Evolutionary conservation across 1,140 invertebrate genomes (phyloP).

Genomic region (Augochlora pura): DNA sequence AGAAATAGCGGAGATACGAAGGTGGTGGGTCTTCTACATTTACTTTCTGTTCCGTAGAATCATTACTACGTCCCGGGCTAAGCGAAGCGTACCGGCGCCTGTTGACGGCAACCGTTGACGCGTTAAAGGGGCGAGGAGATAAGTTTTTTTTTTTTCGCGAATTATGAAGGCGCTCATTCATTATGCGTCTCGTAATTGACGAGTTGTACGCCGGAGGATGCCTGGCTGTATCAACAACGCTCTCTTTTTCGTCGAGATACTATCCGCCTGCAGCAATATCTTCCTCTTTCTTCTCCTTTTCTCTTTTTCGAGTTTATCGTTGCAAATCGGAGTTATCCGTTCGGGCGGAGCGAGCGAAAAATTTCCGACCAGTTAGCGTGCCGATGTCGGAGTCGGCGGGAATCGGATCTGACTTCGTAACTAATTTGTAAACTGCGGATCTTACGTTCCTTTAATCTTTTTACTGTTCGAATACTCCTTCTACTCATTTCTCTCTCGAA

Average conservation of each 20-base stretch:
- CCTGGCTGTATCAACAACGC: conserved; percentile 34
- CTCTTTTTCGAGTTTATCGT: not conserved
- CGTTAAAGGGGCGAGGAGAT: conserved; percentile 59
- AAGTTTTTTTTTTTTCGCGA: conserved; percentile 36
- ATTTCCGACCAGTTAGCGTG: too few relatives aligned
- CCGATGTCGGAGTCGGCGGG: too few relatives aligned
- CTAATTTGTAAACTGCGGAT: too few relatives aligned
- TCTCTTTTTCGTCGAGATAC: conserved; percentile 26
- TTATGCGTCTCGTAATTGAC: conserved; percentile 61
- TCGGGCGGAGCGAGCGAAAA: too few relatives aligned
- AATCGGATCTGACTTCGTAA: too few relatives aligned
- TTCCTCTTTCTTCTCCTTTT: not conserved
- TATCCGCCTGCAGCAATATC: conserved; percentile 17
- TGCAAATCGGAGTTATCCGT: not conserved
- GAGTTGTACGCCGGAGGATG: conserved; percentile 37
- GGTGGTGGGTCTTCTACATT: conserved; percentile 53
- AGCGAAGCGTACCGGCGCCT: conserved; percentile 48
- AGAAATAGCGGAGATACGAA: conserved; percentile 55
- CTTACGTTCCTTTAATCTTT: too few relatives aligned
- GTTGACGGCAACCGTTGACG: conserved; percentile 54
- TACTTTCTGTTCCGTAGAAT: conserved; percentile 53
- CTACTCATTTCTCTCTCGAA: too few relatives aligned
- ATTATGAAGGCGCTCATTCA: conserved; percentile 61
- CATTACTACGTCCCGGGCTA: conserved; percentile 62
- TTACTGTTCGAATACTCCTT: too few relatives aligned